Base-by-base conservation (phyloP, 2,113 vertebrate genomes). In the Platysteira castanea region DNA sequence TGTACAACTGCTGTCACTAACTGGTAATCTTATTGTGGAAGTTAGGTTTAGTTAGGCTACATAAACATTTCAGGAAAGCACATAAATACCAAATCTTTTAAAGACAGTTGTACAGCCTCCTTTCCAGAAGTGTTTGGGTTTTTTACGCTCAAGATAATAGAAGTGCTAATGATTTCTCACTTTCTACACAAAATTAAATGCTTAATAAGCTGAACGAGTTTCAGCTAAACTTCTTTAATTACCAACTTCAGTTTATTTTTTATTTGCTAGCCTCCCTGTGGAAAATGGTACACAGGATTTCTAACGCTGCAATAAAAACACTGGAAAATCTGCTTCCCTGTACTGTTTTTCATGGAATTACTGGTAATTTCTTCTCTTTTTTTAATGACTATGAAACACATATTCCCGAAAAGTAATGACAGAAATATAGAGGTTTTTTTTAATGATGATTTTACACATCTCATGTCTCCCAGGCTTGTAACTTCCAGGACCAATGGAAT, bases 151-250 rank as follows among this genome's bases (percentile, higher is more conserved):
- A 88, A 16, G 31, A 60, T 85, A 87, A 94, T 94, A 78, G 53
- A 87, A 82, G 28, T 85, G n/a, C 8, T 88, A 93, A 91, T 64
- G 60, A 84, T 64, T 88, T 90, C 50, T 76, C 33, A 37, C 73
- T 92, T 92, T 56, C 49, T 81, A 75, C 57, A 87, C 49, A 93
- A 88, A 91, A 86, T 89, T 77, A 89, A 93, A 94, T 83, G 64
- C 56, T 81, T 93, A 94, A 93, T 84, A 96, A 95, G 71, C n/a
- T 88, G 87, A 93, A 90, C 31, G 54, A 65, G 50, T 86, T 92
- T 90, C 65, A 84, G 31, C 88, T 78, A 80, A 69, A 73, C 88
- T 82, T 93, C 53, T 89, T 49, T 85, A 94, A 93, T 85, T 94
- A 73, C n/a, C 30, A 76, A 6, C 37, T 87, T 89, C 44, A 63